A percentile compares a stretch with the other conserved stretches of the same genome.
Evolutionary conservation across 53 echinoderm and acorn worm species (phyloP).

Genomic region (Temnopleurus reevesii): DNA sequence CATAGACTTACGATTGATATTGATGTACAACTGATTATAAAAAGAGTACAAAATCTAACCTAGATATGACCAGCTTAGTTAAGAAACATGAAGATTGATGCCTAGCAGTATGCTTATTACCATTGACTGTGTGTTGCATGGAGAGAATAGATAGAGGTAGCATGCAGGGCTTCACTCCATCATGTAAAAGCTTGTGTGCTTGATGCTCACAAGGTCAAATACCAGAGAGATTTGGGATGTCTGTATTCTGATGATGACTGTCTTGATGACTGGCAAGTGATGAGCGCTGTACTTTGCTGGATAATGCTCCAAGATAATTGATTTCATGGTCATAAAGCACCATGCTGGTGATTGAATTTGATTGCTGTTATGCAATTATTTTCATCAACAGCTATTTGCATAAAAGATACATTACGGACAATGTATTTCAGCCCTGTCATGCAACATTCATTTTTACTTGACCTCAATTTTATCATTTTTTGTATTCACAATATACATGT

Average conservation of each 20-base stretch:
- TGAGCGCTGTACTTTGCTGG: not conserved
- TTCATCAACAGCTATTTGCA: too few species aligned
- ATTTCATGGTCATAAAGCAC: too few species aligned
- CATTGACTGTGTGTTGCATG: not conserved
- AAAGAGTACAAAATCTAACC: too few species aligned
- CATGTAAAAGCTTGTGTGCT: not conserved
- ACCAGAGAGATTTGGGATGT: not conserved
- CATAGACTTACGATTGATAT: too few species aligned
- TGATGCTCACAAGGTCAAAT: not conserved
- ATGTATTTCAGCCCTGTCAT: too few species aligned
- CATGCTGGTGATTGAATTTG: too few species aligned
- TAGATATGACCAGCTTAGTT: not conserved
- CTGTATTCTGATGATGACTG: not conserved
- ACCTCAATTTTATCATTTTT: too few species aligned
- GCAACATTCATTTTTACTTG: too few species aligned
- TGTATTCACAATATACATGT: too few species aligned
- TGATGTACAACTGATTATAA: too few species aligned
- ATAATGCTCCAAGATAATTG: not conserved
- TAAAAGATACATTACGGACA: too few species aligned
- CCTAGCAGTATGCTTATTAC: not conserved
- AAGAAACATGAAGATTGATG: conserved; percentile 2
- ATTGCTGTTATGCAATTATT: too few species aligned
- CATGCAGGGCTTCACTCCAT: not conserved
- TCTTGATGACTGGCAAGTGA: not conserved
- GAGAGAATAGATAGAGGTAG: not conserved